Evolutionary conservation across 1,140 invertebrate species (phyloP), one percentile per base, ranked within the genome.

Genomic region (Saccostrea echinata): DNA sequence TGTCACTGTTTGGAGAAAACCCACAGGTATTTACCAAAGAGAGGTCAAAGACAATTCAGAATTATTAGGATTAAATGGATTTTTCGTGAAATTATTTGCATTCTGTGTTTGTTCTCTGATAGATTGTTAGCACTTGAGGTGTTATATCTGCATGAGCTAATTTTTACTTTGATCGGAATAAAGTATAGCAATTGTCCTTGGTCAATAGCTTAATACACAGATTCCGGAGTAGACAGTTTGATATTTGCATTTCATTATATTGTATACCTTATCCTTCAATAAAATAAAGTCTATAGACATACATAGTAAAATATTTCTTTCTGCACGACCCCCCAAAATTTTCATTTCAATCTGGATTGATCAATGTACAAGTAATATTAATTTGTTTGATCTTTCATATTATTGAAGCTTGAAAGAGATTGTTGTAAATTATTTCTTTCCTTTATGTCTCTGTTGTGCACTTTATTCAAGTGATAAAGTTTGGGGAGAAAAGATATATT

Each of bases 21-120:
- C 68, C 24, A 30, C 24, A 11, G 68, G 27, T 76, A 33, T 76
- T 76, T 76, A 33, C 68, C 68, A 76, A 33, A 76, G 68, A 76
- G 68, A 16, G 68, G 27, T 76, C 27, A 12, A 27, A 76, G 68
- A 76, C 68, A 76, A 76, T 76, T 30, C 68, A 13, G 68, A 76
- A 76, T 76, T 76, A 76, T n/a, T n/a, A 76, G 27, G 68, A 76
- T 76, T 76, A 76, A 76, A 76, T 76, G 68, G 68, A 76, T 76
- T 76, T 76, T 64, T 76, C 13, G 1, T 30, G 68, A 27, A 27
- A 76, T 30, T 76, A 76, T 76, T 76, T 76, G 30, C 68, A 76
- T 16, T 76, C 13, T 30, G 30, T 76, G 33, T 76, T 76, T 76
- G 27, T 30, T 30, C 12, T 3, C 24, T 76, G 68, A 30, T 33